phyloP scores from a whole-genome alignment of 2,113 vertebrate genomes.

The Aythya baeri region DNA sequence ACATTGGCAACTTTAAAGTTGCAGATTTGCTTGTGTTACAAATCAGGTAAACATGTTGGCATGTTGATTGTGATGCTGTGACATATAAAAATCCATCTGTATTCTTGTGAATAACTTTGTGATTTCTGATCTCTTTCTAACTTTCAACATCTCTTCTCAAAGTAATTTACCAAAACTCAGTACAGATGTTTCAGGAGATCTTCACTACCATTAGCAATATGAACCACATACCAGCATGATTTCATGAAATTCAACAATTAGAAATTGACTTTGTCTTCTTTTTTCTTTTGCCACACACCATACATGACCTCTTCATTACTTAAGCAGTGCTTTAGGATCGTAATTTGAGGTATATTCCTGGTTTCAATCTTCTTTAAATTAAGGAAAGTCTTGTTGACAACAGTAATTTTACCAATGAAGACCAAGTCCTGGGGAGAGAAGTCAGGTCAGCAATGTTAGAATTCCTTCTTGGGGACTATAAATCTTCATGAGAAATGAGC shows the following conservation, averaged over 20 bases:
- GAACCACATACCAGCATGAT: not conserved
- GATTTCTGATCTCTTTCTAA: not conserved
- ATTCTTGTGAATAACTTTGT: not conserved
- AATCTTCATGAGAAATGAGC: not conserved
- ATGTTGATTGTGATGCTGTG: not conserved
- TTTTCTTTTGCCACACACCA: not conserved
- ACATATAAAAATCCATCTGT: not conserved
- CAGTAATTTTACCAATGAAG: not conserved
- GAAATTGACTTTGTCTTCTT: not conserved
- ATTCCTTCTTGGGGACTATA: not conserved
- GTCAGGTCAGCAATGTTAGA: not conserved
- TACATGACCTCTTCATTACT: not conserved
- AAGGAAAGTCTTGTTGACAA: not conserved
- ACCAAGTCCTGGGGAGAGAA: not conserved
- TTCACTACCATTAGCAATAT: not conserved
- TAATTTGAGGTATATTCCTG: not conserved
- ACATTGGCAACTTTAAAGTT: not conserved
- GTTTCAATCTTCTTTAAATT: not conserved
- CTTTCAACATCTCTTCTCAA: not conserved
- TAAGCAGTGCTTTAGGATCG: not conserved
- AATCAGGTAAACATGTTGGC: not conserved
- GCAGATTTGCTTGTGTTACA: not conserved
- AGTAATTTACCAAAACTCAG: not conserved
- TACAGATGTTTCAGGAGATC: not conserved
- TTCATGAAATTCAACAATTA: not conserved